phyloP scores from a whole-genome alignment of 2,888 invertebrate genomes.

The Lasioglossum oenotherae region DNA sequence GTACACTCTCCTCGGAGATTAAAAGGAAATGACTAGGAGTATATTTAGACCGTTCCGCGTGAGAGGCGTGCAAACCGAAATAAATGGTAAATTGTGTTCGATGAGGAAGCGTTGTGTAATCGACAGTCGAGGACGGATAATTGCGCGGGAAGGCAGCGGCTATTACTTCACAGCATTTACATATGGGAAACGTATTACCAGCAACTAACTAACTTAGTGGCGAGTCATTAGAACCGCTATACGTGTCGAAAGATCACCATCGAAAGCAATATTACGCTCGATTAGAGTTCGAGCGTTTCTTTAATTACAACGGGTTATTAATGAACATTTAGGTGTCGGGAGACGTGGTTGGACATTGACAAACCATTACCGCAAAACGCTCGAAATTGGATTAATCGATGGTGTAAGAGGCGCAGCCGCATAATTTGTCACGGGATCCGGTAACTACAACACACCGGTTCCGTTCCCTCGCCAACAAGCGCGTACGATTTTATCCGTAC shows the following conservation, averaged over 20 bases:
- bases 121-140: constrained; percentile 39
- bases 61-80: constrained; percentile 8
- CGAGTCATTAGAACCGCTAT: constrained; percentile 25
- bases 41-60: not conserved
- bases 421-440: constrained; percentile 53
- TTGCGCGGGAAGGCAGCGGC: constrained; percentile 41
- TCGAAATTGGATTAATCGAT: constrained; percentile 38
- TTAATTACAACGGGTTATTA: constrained; percentile 32
- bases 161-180: constrained; percentile 25
- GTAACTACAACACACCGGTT: constrained; percentile 24
- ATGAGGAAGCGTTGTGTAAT: constrained; percentile 40
- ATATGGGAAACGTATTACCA: constrained; percentile 19
- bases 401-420: not conserved
- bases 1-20: not conserved
- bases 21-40: constrained; percentile 19
- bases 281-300: constrained; percentile 35
- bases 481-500: constrained; percentile 37
- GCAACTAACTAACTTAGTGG: constrained; percentile 1
- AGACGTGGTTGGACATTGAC: not conserved
- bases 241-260: constrained; percentile 41
- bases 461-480: constrained; percentile 11
- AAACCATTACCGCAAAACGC: not conserved
- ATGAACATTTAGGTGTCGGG: constrained; percentile 15
- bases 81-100: constrained; percentile 20
- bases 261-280: constrained; percentile 20